A percentile compares a stretch with the other conserved stretches of the same genome.
Evolutionary conservation across 2,113 vertebrate genomes (phyloP).

Genomic region (Oreotrochilus melanogaster): DNA sequence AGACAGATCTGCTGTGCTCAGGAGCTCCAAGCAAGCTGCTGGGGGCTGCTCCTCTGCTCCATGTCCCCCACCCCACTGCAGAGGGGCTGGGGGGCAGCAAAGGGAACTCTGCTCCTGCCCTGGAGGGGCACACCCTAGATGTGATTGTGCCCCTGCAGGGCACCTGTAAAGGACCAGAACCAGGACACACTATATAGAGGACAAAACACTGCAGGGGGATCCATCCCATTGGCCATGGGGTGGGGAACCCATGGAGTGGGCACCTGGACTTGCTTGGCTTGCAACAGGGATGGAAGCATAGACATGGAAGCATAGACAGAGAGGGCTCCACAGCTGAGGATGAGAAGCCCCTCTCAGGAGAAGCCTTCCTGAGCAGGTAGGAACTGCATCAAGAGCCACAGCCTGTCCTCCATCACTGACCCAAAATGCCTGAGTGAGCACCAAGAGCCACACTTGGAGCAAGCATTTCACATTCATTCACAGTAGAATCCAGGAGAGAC

Average conservation of each 20-base stretch:
- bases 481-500: neutral
- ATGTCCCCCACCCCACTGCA: accelerated
- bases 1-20: accelerated
- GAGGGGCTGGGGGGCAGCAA: neutral
- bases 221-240: accelerated
- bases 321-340: accelerated
- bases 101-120: neutral
- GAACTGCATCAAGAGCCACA: accelerated
- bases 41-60: accelerated
- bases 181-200: accelerated
- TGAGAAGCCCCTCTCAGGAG: neutral
- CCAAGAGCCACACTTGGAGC: neutral
- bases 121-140: neutral
- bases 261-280: neutral
- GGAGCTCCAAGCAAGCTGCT: accelerated
- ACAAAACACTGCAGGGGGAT: neutral
- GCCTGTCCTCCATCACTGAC: neutral
- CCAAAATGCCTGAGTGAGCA: neutral
- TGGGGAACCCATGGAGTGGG: too few species aligned
- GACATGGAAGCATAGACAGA: neutral
- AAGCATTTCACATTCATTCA: neutral
- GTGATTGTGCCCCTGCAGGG: too few species aligned
- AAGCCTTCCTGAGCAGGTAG: neutral
- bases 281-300: neutral
- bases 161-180: neutral